These are phyloP conservation scores for Noctuana brunneofusca DNA, from an alignment of 2,888 invertebrate genomes.

Conservation along the genomic window DNA sequence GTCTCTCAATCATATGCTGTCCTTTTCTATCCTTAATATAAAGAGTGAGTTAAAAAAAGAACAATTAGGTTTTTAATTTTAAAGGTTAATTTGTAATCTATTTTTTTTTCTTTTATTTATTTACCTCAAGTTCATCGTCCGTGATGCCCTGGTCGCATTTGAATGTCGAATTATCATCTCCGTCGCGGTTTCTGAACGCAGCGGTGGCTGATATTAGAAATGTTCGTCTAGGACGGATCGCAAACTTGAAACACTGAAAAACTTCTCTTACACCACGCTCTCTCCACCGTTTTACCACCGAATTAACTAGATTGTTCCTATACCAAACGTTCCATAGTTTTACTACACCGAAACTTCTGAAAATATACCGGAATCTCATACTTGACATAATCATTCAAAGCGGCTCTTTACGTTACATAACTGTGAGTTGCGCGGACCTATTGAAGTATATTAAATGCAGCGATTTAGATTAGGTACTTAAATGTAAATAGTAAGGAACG, in stretches of 20 bases:
- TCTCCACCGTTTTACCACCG: constrained; percentile 63
- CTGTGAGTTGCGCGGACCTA: constrained; percentile 8
- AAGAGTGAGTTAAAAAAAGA: background rate
- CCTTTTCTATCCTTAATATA: background rate
- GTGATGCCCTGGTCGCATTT: constrained; percentile 59
- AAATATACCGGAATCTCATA: constrained; percentile 52
- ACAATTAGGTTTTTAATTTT: background rate
- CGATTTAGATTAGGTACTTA: constrained; percentile 23
- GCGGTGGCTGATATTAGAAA: constrained; percentile 69
- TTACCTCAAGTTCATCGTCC: constrained; percentile 70
- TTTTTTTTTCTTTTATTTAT: background rate
- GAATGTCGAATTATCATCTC: constrained; percentile 43
- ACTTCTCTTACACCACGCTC: constrained; percentile 68
- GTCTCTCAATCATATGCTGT: background rate
- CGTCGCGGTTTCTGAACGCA: constrained; percentile 58
- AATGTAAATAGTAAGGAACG: constrained; percentile 18
- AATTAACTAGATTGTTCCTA: constrained; percentile 57
- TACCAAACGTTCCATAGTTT: constrained; percentile 68
- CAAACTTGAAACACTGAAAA: constrained; percentile 63
- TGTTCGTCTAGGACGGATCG: constrained; percentile 62
- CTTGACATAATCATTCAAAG: constrained; percentile 51
- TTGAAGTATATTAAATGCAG: constrained; percentile 30
- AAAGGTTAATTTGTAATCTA: background rate
- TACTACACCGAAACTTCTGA: constrained; percentile 61
- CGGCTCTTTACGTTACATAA: constrained; percentile 23